These are phyloP conservation scores for Noctua pronuba DNA, from an alignment of 2,888 invertebrate genomes.

Conservation along the genomic window DNA sequence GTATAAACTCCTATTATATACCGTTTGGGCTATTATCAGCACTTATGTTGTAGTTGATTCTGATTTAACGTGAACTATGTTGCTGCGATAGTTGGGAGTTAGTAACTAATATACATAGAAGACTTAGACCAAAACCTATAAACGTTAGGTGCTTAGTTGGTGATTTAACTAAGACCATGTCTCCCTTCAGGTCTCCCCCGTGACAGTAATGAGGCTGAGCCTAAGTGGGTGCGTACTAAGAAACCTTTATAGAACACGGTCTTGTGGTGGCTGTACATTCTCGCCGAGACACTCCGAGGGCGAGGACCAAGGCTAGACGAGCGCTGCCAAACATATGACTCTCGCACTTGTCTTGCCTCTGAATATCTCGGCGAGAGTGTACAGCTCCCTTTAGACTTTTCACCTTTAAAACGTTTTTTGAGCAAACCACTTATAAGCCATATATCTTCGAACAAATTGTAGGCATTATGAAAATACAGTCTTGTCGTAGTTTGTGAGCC, in stretches of 20 bases:
- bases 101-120: background rate
- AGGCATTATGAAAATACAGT: constrained; percentile 51
- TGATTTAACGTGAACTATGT: background rate
- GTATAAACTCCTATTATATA: background rate
- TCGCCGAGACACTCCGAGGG: background rate
- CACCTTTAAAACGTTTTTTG: background rate
- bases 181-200: too few species aligned
- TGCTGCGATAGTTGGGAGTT: background rate
- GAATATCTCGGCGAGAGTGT: background rate
- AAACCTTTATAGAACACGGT: background rate
- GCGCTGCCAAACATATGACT: background rate
- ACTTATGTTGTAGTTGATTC: background rate
- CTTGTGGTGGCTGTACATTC: background rate
- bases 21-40: background rate
- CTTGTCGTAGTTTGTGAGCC: constrained; percentile 26
- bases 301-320: background rate
- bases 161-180: background rate
- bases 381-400: background rate
- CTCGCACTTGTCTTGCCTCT: background rate
- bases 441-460: constrained; percentile 17
- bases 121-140: background rate
- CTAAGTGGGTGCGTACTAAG: background rate
- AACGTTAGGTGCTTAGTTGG: background rate
- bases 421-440: background rate
- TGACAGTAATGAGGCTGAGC: background rate